A percentile compares a stretch with the other conserved stretches of the same genome.
phyloP scores from a whole-genome alignment of 2,888 invertebrate genomes.

The Lepetodrilus schrolli region DNA sequence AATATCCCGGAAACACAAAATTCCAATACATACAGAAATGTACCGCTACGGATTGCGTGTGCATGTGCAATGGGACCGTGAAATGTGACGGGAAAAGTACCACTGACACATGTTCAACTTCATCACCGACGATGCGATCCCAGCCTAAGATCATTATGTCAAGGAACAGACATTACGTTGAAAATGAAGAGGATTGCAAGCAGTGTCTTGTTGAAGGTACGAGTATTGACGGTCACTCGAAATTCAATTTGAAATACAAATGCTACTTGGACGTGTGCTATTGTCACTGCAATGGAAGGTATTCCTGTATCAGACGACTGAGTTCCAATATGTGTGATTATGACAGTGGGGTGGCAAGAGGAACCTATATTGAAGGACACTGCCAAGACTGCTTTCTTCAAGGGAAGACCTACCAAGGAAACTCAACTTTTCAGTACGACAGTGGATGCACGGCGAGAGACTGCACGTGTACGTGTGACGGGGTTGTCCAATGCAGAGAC shows the following conservation, averaged over 20 bases:
- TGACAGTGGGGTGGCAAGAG: background rate
- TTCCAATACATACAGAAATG: conserved; percentile 1
- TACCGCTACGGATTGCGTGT: background rate
- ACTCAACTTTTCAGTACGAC: background rate
- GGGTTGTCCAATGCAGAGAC: background rate
- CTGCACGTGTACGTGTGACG: background rate
- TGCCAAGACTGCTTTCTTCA: background rate
- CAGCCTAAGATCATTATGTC: background rate
- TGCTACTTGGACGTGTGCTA: conserved; percentile 2
- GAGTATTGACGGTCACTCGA: background rate
- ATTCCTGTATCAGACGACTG: background rate
- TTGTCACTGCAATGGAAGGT: background rate
- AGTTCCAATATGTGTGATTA: background rate
- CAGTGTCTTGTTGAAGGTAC: background rate
- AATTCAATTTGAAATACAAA: background rate
- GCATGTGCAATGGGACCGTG: background rate
- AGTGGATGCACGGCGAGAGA: background rate
- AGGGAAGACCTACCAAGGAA: background rate
- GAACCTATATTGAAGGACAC: background rate
- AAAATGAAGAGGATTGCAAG: background rate
- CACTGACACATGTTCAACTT: background rate
- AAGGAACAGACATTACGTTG: background rate
- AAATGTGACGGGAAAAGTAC: background rate
- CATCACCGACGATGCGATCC: background rate
- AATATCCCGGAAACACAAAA: background rate